Evolutionary conservation across 2,113 vertebrate species (phyloP), one percentile per base, ranked within the genome.

Genomic region (Labeo catla): DNA sequence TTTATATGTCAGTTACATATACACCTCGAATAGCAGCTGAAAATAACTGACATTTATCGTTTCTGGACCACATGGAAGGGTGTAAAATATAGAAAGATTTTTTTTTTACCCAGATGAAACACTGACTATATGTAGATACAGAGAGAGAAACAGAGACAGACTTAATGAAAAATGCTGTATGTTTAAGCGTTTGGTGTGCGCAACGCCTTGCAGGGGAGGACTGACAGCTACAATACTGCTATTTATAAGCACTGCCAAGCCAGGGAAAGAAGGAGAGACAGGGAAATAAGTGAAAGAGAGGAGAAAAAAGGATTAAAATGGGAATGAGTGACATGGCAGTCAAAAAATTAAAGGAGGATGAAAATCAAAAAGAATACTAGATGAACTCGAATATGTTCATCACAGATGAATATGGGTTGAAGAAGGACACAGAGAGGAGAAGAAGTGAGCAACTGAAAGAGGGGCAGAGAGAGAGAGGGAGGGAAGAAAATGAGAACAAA

Each of bases 181-280:
- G 90, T 92, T 93, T 91, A 89, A 91, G 88, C 80, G 76, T 87
- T 88, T 63, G 59, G 81, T 86, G 45, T 86, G 83, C 76, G 91
- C 87, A 88, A 76, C 15, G 86, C 84, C 84, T 88, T 80, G 61
- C 82, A 86, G 86, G 82, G 83, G 61, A 88, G 89, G 86, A 83
- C 59, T 77, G 91, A 91, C 85, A 84, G 84, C 66, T 88, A 93
- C 92, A 92, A 92, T 89, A 92, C 90, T 87, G 88, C 93, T 94
- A 94, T 95, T 95, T 95, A 93, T 93, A 93, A 90, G 84, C 90
- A 88, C 90, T 79, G 72, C 74, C 57, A 84, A 84, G 43, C 72
- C 83, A 63, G 52, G 10, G 70, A 63, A 13, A 49, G 39, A 39
- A 16, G 21, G 47, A 76, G 81, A 49, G 19, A 39, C 0, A 16